Base-by-base conservation (phyloP, 1,140 invertebrate genomes). In the Ectropis grisescens region DNA sequence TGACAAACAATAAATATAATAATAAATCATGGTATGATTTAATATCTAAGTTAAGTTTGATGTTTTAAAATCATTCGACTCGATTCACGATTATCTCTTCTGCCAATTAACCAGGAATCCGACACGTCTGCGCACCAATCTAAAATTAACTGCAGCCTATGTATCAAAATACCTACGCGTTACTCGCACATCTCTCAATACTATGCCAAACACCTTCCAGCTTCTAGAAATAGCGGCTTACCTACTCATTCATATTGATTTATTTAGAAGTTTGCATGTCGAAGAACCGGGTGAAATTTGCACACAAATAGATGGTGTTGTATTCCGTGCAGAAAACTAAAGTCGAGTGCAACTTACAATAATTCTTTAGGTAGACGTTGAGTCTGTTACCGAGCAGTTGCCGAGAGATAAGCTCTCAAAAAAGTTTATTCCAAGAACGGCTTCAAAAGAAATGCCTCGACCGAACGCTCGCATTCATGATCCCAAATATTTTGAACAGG, bases 61-160 rank as follows among this genome's bases (percentile, higher is more conserved):
- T n/a, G n/a, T 19, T 19, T 8, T 19, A 4, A 19, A 19, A 8
- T 8, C 16, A 8, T 19, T 38, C 24, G 23, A 64, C 68, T 60
- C 49, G 58, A 59, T 67, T 68, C 61, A 47, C 66, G 58, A 74
- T 75, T 68, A 75, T 76, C 60, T 58, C 52, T 53, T 61, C 56
- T 78, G 72, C 76, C 72, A 81, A 81, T 81, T 81, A 81, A 74
- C 61, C 49, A 70, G 64, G 69, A 78, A 76, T 78, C 65, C 76
- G 58, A 67, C 71, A 67, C 71, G 74, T 68, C 72, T 72, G 72
- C 71, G 71, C 71, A 76, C 62, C 74, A 59, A 76, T 79, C 76
- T 76, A 81, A 81, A 79, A 72, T 81, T 81, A 81, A 76, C 72
- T 74, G 69, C 67, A 78, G 68, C 68, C 72, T 64, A 81, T 78